These are phyloP conservation scores for Danaus chrysippus DNA, from an alignment of 2,888 invertebrate species.

Conservation along the genomic window DNA sequence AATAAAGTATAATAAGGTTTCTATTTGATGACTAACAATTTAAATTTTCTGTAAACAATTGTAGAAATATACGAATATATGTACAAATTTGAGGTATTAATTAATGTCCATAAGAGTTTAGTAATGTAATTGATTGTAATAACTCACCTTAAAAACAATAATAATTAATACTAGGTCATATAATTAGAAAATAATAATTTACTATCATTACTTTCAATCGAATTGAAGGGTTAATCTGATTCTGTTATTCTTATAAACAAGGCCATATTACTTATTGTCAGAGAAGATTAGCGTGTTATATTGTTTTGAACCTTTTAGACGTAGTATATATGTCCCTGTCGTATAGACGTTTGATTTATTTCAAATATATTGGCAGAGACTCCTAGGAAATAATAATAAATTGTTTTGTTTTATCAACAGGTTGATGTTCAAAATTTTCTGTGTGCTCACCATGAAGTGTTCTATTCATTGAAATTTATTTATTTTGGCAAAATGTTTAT, in stretches of 20 bases:
- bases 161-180: neutral
- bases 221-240: neutral
- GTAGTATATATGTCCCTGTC: neutral
- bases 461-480: too few relatives aligned
- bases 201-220: neutral
- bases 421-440: neutral
- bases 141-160: neutral
- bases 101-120: too few relatives aligned
- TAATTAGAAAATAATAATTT: neutral
- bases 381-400: constrained; percentile 1
- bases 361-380: constrained; percentile 2
- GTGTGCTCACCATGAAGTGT: neutral
- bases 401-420: neutral
- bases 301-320: constrained; percentile 1
- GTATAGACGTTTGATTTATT: neutral
- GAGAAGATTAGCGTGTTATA: constrained; percentile 2
- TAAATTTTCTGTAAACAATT: neutral
- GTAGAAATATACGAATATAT: neutral
- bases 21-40: too few relatives aligned
- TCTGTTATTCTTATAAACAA: neutral
- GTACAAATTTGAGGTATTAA: too few relatives aligned
- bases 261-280: constrained; percentile 1
- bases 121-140: neutral
- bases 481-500: too few relatives aligned
- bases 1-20: neutral